These are phyloP conservation scores for Brachionus rotundiformis DNA, from an alignment of 1,140 invertebrate genomes.

Conservation along the genomic window DNA sequence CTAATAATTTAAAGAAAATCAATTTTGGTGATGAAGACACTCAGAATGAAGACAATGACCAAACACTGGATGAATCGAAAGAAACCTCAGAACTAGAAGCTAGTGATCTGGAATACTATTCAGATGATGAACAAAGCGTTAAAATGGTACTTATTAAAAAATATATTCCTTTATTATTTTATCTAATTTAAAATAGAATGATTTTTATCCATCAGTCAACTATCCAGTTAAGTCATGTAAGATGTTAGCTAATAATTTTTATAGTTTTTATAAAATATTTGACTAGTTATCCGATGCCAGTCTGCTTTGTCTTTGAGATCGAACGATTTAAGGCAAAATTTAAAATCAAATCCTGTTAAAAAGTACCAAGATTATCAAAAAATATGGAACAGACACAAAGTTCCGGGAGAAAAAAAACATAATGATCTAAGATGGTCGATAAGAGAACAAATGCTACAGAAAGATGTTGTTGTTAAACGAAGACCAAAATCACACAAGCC, in stretches of 20 bases:
- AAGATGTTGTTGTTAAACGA: constrained; percentile 58
- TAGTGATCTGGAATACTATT: not conserved
- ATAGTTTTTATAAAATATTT: not conserved
- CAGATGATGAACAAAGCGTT: constrained; percentile 20
- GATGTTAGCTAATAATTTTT: not conserved
- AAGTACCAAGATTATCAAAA: constrained; percentile 58
- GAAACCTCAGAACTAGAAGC: not conserved
- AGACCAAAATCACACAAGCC: constrained; percentile 57
- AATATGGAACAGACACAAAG: constrained; percentile 56
- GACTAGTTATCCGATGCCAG: constrained; percentile 8
- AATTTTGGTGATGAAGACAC: not conserved
- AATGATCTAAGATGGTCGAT: constrained; percentile 61
- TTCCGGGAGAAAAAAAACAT: constrained; percentile 60
- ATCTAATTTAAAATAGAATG: no score
- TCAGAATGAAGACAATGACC: not conserved
- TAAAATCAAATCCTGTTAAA: constrained; percentile 58
- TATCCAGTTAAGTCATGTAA: constrained; percentile 40
- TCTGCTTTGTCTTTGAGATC: not conserved
- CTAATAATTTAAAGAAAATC: not conserved
- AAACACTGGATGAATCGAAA: not conserved
- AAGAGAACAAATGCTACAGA: constrained; percentile 61
- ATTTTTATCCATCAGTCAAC: constrained; percentile 4
- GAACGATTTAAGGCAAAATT: constrained; percentile 10
- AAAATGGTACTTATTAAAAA: constrained; percentile 9
- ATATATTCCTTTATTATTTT: not conserved